Evolutionary conservation across 2,797 vertebrate genomes (phyloP).

Genomic region (Rhinella marina): DNA sequence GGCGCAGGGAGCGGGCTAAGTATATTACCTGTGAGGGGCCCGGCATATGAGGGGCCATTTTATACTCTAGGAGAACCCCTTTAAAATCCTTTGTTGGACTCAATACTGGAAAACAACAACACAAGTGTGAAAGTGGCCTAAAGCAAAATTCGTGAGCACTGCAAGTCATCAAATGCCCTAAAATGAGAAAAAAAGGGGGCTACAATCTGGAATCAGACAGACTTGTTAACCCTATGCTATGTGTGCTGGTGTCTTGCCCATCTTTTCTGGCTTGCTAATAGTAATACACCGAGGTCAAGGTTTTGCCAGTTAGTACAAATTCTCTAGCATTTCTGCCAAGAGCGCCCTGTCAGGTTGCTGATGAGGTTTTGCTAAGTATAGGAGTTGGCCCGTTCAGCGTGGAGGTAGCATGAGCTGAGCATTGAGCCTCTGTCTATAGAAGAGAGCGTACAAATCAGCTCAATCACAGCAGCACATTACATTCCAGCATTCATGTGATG

Average conservation of each 20-base stretch:
- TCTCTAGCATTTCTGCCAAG: constrained; percentile 3
- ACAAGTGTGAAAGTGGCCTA: too few species aligned
- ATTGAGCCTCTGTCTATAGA: constrained; percentile 44
- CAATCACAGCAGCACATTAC: constrained; percentile 36
- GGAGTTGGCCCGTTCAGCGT: background rate
- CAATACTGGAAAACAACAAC: too few species aligned
- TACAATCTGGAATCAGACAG: background rate
- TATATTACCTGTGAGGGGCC: too few species aligned
- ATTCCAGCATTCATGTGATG: constrained; percentile 45
- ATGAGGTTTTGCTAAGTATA: constrained; percentile 53
- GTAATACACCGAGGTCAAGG: background rate
- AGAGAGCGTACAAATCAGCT: background rate
- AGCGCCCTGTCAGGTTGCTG: background rate
- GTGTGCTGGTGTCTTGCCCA: background rate
- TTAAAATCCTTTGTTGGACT: too few species aligned
- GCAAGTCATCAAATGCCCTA: background rate
- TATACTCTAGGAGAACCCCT: too few species aligned
- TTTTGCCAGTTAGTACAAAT: constrained; percentile 1
- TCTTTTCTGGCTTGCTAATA: background rate
- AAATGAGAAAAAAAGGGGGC: background rate
- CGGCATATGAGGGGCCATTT: too few species aligned
- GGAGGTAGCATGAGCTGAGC: background rate
- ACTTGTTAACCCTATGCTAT: background rate
- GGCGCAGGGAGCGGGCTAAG: too few species aligned
- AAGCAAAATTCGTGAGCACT: background rate